Evolutionary conservation across 2,888 invertebrate species (phyloP), one percentile per base, ranked within the genome.

Genomic region (Leptinotarsa juncta): DNA sequence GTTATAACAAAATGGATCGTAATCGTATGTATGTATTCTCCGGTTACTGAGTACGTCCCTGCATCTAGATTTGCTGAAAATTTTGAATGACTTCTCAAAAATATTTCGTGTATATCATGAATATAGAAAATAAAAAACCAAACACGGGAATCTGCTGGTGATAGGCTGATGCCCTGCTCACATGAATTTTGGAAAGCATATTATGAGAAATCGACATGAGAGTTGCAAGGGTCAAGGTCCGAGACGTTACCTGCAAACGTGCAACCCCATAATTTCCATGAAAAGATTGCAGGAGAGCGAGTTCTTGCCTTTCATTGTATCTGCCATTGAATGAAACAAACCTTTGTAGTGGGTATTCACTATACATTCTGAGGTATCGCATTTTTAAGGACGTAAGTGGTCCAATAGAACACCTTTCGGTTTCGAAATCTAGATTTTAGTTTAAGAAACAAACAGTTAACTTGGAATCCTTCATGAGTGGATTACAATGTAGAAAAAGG

Each of bases 221-320:
- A 4, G 32, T 26, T 16, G 14, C 16, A 62, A 5, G 57, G 62
- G 62, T 62, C 62, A 62, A 15, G 62, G 62, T 62, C 62, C 62
- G 62, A 26, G 62, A 4, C 16, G 32, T 26, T 62, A 32, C 62
- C 62, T 32, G 62, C 32, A 62, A 51, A 26, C 26, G 62, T 62
- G 32, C 32, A 57, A 62, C 62, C 62, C 62, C 10, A n/a, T 62
- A 32, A 32, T 62, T 62, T 62, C 4, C 26, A 32, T 62, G 26
- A 10, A 14, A 32, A 32, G 32, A n/a, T 62, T 15, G 14, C 62
- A 62, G 62, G 23, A 62, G 62, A 62, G 32, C 18, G 55, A 57
- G 18, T 20, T 18, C 10, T 5, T 12, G 18, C 20, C 20, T 57
- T 18, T n/a, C 20, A 23, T 57, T 57, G 18, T 14, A 20, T 12